Percentiles rank a stretch among this genome's conserved stretches.
phyloP scores from a whole-genome alignment of 2,888 invertebrate genomes.

The Lydus trimaculatus region DNA sequence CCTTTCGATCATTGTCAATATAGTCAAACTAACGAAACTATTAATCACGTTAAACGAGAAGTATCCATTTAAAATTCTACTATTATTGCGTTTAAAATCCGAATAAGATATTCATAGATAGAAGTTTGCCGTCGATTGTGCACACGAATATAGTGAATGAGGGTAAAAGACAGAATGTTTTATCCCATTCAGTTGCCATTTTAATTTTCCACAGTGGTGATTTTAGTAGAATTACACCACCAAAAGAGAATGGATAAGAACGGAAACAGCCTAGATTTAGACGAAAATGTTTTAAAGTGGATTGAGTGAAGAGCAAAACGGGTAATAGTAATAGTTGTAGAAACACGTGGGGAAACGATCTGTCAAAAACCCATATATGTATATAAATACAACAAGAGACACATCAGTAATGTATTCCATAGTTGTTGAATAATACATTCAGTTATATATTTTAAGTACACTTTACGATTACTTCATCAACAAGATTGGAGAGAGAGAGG shows the following conservation, averaged over 20 bases:
- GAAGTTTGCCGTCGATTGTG: too few relatives aligned
- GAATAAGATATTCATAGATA: not conserved
- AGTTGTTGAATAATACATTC: slow-evolving; percentile 39
- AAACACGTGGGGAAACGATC: slow-evolving; percentile 37
- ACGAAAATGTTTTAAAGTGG: not conserved
- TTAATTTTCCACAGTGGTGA: slow-evolving; percentile 51
- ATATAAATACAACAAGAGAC: not conserved
- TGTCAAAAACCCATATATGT: slow-evolving; percentile 25
- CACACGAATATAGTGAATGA: not conserved
- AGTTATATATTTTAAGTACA: slow-evolving; percentile 33
- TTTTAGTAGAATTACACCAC: slow-evolving; percentile 48
- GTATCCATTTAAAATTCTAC: not conserved
- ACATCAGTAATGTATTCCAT: slow-evolving; percentile 35
- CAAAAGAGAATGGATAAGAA: slow-evolving; percentile 36
- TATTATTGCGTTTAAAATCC: not conserved
- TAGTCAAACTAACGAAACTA: not conserved
- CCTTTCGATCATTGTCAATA: not conserved
- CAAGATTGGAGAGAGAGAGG: too few relatives aligned
- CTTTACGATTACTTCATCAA: too few relatives aligned
- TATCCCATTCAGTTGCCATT: slow-evolving; percentile 40
- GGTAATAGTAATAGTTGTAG: not conserved
- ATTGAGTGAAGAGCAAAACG: not conserved
- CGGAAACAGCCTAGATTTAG: slow-evolving; percentile 14
- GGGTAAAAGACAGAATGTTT: not conserved
- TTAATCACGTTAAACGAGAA: not conserved